Conservation (phyloP, 1,140 invertebrate species). For the Heliconius hermathena region DNA sequence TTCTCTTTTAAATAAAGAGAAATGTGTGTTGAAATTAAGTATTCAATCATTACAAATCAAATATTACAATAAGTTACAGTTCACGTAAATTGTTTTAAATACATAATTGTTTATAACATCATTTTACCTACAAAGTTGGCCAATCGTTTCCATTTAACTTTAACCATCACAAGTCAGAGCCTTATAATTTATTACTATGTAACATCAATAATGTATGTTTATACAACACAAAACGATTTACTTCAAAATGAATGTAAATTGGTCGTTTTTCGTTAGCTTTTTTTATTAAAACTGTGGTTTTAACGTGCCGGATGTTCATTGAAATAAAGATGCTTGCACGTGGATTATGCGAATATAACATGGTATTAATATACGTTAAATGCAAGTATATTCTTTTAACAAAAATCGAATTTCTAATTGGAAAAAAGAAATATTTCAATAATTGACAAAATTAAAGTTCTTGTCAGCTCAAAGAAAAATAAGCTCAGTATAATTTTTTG, state of each 20-base stretch:
- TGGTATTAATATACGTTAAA: too few relatives aligned
- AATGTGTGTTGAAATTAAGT: neutral
- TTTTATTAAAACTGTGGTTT: neutral
- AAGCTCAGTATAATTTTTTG: too few relatives aligned
- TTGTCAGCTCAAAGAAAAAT: too few relatives aligned
- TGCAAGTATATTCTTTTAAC: too few relatives aligned
- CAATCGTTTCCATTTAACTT: slow-evolving; percentile 27
- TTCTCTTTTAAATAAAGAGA: neutral
- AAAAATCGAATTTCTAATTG: too few relatives aligned
- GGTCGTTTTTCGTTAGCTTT: neutral
- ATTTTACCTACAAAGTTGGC: slow-evolving; percentile 2
- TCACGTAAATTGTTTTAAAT: neutral
- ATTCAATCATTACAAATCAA: neutral
- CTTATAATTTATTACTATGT: slow-evolving; percentile 32
- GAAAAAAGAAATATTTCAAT: too few relatives aligned
- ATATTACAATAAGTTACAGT: neutral
- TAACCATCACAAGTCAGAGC: slow-evolving; percentile 16
- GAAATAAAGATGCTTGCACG: neutral
- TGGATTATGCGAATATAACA: too few relatives aligned
- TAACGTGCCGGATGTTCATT: neutral
- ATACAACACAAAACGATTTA: slow-evolving; percentile 17
- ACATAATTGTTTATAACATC: slow-evolving; percentile 11
- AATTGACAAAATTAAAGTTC: too few relatives aligned
- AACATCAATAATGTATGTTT: slow-evolving; percentile 29
- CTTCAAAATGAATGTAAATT: neutral